Evolutionary conservation across 2,888 invertebrate species (phyloP).

Genomic region (Spisula subtruncata): DNA sequence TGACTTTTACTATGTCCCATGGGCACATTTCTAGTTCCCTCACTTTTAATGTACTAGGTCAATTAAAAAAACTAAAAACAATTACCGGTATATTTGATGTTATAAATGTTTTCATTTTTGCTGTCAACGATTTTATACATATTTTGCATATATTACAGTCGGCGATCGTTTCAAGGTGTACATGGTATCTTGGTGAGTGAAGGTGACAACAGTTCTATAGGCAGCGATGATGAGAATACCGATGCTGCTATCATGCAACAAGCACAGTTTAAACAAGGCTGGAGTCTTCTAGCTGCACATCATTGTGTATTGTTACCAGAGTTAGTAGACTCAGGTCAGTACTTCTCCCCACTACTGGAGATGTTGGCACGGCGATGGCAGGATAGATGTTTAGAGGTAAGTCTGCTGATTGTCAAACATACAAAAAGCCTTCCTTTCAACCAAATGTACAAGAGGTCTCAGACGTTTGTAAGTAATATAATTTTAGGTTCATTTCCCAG

Average conservation of each 20-base stretch:
- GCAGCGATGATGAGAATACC: constrained; percentile 76
- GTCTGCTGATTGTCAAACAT: not conserved
- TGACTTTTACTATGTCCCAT: too few species aligned
- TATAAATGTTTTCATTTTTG: too few species aligned
- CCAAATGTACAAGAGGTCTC: too few species aligned
- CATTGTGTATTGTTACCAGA: constrained; percentile 98
- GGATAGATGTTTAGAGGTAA: constrained; percentile 98
- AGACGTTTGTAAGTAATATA: too few species aligned
- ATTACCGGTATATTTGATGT: too few species aligned
- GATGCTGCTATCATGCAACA: constrained; percentile 88
- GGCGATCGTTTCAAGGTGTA: constrained; percentile 47
- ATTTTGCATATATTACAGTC: constrained; percentile 28
- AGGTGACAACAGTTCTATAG: constrained; percentile 67
- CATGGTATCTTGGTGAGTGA: constrained; percentile 73
- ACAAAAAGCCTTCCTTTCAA: too few species aligned
- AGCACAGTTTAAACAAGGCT: constrained; percentile 98
- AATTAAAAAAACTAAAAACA: too few species aligned
- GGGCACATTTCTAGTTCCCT: too few species aligned
- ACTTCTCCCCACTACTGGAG: constrained; percentile 98
- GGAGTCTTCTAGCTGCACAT: constrained; percentile 97
- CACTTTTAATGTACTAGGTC: too few species aligned
- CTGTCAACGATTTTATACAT: too few species aligned
- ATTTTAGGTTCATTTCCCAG: too few species aligned
- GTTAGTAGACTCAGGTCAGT: constrained; percentile 92
- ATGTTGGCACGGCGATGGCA: constrained; percentile 99